Base-by-base conservation (phyloP, 2,888 invertebrate species). In the Odontocolon sp. region DNA sequence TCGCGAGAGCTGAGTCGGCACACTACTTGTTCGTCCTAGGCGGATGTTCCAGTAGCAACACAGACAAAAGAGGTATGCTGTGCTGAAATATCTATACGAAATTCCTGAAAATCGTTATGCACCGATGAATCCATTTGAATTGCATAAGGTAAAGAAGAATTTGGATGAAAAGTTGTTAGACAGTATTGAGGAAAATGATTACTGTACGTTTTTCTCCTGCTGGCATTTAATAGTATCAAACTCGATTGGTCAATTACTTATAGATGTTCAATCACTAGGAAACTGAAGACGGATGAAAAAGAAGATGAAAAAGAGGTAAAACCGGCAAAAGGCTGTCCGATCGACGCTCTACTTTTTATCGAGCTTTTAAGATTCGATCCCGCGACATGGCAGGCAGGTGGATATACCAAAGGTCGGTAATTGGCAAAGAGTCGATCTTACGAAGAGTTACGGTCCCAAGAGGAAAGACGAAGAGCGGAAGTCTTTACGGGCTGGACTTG, bases 401-500 rank as follows among this genome's bases (percentile, higher is more conserved):
- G 71, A 74, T 71, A 61, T 72, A 76, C 56, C 57, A 45, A 71
- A 59, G 67, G 74, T 66, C 42, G 56, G 74, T 80, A 79, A 78
- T 81, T 81, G 79, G 71, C 78, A 69, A 59, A 76, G 66, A 73
- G 74, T 77, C 71, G 64, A 70, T 67, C 66, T 78, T 70, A 50
- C 75, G 56, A 54, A 54, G 57, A 59, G 47, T 38, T 18, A 45
- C 11, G 59, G 61, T 52, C 59, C 63, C 50, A 8, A 4, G 64
- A 33, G 31, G 11, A 52, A 26, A 42, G 16, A 21, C 18, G 31
- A 40, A 31, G 16, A 68, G 40, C 67, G 76, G 59, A 78, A 74
- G 81, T 78, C 81, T 77, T 81, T 74, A 78, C 70, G 68, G 57
- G 67, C 68, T 57, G 74, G 79, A 74, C 73, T 78, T 72, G 70